phyloP scores from a whole-genome alignment of 2,113 vertebrate genomes.

The Eublepharis macularius region DNA sequence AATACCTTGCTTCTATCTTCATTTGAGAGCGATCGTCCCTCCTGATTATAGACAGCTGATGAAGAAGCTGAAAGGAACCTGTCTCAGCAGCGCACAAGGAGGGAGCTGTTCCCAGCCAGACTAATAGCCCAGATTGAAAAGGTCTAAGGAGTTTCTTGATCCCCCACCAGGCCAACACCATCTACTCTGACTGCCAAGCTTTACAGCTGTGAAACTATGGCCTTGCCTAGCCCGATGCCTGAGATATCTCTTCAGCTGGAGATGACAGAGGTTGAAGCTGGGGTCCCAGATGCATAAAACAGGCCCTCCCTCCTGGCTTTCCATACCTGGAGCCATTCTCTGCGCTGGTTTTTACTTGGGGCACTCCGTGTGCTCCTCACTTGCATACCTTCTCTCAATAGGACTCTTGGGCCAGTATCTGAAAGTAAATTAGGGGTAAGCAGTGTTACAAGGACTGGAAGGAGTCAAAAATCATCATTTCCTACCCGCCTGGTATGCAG shows the following conservation, averaged over 20 bases:
- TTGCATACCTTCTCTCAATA: conserved; percentile 54
- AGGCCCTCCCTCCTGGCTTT: neutral
- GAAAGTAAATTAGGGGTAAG: conserved; percentile 19
- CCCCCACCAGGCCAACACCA: neutral
- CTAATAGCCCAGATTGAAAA: neutral
- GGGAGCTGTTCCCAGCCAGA: neutral
- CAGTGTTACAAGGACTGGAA: no score
- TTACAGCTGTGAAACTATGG: no score
- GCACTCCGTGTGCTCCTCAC: conserved; percentile 77
- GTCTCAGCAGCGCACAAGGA: no score
- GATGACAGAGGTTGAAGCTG: no score
- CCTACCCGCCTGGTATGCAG: neutral
- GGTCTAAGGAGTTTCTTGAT: neutral
- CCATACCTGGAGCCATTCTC: conserved; percentile 89
- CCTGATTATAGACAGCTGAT: neutral
- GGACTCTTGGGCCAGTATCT: conserved; percentile 42
- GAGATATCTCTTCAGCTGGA: neutral
- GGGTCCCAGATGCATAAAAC: neutral
- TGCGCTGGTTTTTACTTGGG: conserved; percentile 84
- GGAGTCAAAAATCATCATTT: neutral
- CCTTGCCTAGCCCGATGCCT: neutral
- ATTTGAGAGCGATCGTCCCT: neutral
- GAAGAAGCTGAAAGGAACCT: neutral
- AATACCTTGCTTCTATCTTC: no score
- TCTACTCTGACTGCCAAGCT: neutral